Conservation (phyloP, 2,113 vertebrate species). For the Toxostoma redivivum region DNA sequence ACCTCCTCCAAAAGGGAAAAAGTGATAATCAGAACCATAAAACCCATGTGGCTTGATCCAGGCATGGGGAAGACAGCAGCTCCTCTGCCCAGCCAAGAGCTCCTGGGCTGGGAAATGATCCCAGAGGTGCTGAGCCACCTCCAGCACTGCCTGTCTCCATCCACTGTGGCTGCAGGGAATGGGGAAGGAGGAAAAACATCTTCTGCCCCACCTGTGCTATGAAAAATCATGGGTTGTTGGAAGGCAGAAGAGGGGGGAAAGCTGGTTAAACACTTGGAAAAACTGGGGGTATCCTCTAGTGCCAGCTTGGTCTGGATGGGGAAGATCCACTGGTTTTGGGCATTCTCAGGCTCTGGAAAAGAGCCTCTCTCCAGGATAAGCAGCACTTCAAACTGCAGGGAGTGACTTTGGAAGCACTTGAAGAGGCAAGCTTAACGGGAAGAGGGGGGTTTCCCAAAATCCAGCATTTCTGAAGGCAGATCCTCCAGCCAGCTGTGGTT, state of each 20-base stretch:
- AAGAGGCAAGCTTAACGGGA: background rate
- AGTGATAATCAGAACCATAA: background rate
- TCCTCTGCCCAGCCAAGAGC: background rate
- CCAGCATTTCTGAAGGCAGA: background rate
- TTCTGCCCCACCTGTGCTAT: background rate
- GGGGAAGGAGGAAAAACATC: no score
- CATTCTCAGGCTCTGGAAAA: background rate
- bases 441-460: background rate
- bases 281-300: background rate
- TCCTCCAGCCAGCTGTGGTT: background rate
- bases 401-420: background rate
- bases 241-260: background rate
- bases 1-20: background rate
- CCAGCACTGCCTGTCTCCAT: background rate
- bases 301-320: background rate
- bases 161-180: accelerated
- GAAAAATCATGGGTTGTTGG: accelerated
- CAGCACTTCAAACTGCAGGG: background rate
- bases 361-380: background rate
- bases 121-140: background rate
- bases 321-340: background rate
- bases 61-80: accelerated
- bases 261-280: background rate
- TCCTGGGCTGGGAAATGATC: background rate
- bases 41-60: background rate